These are phyloP conservation scores for Benitochromis conjunctus DNA, from an alignment of 2,113 vertebrate genomes.

Conservation along the genomic window DNA sequence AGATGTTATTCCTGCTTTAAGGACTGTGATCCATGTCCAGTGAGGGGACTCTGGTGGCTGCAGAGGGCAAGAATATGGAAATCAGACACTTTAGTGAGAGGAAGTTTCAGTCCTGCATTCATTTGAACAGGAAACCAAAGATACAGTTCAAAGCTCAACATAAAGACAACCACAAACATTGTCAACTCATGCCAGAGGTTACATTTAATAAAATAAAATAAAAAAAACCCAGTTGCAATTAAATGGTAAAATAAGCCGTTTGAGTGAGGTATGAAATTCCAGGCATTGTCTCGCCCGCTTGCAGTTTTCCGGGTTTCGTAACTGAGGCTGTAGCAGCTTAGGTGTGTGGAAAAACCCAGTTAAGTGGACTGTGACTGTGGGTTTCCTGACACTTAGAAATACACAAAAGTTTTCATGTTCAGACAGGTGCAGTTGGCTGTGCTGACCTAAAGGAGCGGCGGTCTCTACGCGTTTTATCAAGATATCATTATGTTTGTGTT, in stretches of 20 bases:
- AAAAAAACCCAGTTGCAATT: conserved; percentile 62
- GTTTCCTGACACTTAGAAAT: conserved; percentile 74
- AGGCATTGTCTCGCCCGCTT: conserved; percentile 61
- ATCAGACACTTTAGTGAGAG: too few relatives aligned
- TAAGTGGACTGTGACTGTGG: conserved; percentile 66
- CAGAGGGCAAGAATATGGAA: too few relatives aligned
- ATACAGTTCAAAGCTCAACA: background rate
- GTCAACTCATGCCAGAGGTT: too few relatives aligned
- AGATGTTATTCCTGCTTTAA: too few relatives aligned
- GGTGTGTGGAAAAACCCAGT: conserved; percentile 70
- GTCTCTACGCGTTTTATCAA: too few relatives aligned
- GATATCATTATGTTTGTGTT: too few relatives aligned
- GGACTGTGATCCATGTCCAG: too few relatives aligned
- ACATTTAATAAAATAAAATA: conserved; percentile 1
- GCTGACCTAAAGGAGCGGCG: too few relatives aligned
- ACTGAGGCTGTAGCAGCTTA: conserved; percentile 78
- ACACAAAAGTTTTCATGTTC: conserved; percentile 13
- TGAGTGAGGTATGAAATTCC: conserved; percentile 75
- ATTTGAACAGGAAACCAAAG: background rate
- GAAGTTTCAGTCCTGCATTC: too few relatives aligned
- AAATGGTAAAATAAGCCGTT: conserved; percentile 65
- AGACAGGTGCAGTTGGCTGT: too few relatives aligned
- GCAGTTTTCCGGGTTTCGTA: conserved; percentile 77
- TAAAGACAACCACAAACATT: too few relatives aligned
- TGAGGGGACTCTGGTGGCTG: too few relatives aligned